Percentiles rank a stretch among this genome's conserved stretches.
phyloP scores from a whole-genome alignment of 1,140 invertebrate species.

The Drosophila punjabiensis region DNA sequence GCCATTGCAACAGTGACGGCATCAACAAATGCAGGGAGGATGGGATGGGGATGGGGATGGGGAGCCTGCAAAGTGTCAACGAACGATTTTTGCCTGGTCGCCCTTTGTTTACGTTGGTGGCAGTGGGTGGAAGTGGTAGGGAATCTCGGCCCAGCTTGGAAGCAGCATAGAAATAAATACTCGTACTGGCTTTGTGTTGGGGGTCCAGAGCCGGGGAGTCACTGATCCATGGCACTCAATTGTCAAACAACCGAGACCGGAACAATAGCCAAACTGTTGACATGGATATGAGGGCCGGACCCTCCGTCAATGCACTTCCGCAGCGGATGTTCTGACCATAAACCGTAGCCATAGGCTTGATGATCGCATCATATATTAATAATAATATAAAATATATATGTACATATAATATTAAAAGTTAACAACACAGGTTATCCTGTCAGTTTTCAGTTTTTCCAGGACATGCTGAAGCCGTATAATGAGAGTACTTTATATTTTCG shows the following conservation, averaged over 20 bases:
- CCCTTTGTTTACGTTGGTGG: constrained; percentile 60
- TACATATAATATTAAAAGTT: background rate
- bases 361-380: background rate
- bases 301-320: constrained; percentile 40
- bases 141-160: constrained; percentile 14
- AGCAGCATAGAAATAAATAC: constrained; percentile 33
- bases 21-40: constrained; percentile 8
- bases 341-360: constrained; percentile 8
- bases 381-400: background rate
- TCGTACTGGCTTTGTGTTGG: constrained; percentile 46
- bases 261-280: constrained; percentile 63
- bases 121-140: constrained; percentile 40
- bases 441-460: too few relatives aligned
- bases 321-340: constrained; percentile 37
- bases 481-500: too few relatives aligned
- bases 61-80: constrained; percentile 64
- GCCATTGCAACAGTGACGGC: constrained; percentile 48
- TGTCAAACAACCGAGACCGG: constrained; percentile 55
- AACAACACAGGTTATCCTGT: background rate
- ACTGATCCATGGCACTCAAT: constrained; percentile 78
- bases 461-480: too few relatives aligned
- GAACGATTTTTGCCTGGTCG: constrained; percentile 64
- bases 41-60: background rate
- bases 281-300: constrained; percentile 56
- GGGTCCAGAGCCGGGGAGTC: constrained; percentile 44